Evolutionary conservation across 2,888 invertebrate species (phyloP), one percentile per base, ranked within the genome.

Genomic region (Amphiduros pacificus): DNA sequence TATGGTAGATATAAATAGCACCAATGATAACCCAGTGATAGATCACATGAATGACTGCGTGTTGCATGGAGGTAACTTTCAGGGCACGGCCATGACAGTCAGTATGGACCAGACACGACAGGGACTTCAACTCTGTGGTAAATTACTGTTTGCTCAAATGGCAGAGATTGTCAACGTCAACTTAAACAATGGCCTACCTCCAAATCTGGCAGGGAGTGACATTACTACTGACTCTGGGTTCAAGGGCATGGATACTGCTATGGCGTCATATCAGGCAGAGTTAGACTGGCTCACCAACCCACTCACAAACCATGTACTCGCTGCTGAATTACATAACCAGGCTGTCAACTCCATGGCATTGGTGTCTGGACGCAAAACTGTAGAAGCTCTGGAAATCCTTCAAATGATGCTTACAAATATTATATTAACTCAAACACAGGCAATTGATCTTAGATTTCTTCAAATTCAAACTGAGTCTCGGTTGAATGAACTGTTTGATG

Each of bases 291-390:
- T 74, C 17, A 70, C 70, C 17, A 61, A 63, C 31, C 67, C 70
- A 6, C 60, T 74, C 64, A 72, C 72, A 20, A 69, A 71, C 49
- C 73, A 74, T 55, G 71, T 72, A 40, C 53, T 71, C 28, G 69
- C 70, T 49, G 72, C 74, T 2, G 74, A 74, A 58, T 64, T 69
- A 62, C 69, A 72, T 63, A 74, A 74, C 63, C 74, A 74, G 60
- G 61, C 70, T 11, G 66, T 74, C 48, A 74, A 74, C 63, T 73
- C 72, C 6, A 55, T 73, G 67, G 73, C 70, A 0, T 62, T 73
- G 22, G 56, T 73, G 52, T 69, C 68, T 28, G 69, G 67, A 6
- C 56, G 68, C 5, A 54, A 62, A 27, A 62, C 64, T 1, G 41
- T 53, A 27, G 60, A 64, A 26, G 66, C 68, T 1, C 48, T 64